These are phyloP conservation scores for Aptenodytes forsteri DNA, from an alignment of 2,113 vertebrate genomes.

Conservation along the genomic window DNA sequence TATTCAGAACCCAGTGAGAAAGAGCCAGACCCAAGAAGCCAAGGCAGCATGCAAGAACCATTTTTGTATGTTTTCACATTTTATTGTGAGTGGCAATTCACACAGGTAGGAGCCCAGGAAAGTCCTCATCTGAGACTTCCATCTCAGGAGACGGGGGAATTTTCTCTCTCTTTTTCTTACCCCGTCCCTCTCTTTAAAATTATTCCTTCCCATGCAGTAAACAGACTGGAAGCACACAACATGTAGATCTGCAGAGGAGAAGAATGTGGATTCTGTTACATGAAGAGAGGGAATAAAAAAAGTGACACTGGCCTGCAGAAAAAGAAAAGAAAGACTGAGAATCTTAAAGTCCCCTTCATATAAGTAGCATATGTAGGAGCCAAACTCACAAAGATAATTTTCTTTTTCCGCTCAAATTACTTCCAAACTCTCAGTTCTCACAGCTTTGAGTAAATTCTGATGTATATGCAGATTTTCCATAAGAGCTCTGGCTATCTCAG, in stretches of 20 bases:
- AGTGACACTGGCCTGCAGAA: not conserved
- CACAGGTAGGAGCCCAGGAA: not conserved
- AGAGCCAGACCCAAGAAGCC: not conserved
- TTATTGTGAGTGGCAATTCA: not conserved
- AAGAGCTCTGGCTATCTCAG: not conserved
- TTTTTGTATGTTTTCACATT: not conserved
- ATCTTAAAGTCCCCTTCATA: not conserved
- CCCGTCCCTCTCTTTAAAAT: not conserved
- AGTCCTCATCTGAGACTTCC: not conserved
- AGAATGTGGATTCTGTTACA: not conserved
- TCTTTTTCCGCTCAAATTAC: not conserved
- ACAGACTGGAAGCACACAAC: not conserved
- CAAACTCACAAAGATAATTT: not conserved
- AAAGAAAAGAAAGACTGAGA: not conserved
- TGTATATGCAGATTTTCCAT: not conserved
- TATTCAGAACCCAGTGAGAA: not conserved
- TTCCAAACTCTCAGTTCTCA: not conserved
- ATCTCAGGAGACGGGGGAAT: not conserved
- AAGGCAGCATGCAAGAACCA: not conserved
- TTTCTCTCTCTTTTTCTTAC: not conserved
- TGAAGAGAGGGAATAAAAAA: not conserved
- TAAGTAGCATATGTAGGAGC: not conserved
- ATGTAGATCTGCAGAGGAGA: not conserved
- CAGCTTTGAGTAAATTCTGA: not conserved
- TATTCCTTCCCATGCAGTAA: not conserved